Base-by-base conservation (phyloP, 2,888 invertebrate species). In the Catocala fraxini region DNA sequence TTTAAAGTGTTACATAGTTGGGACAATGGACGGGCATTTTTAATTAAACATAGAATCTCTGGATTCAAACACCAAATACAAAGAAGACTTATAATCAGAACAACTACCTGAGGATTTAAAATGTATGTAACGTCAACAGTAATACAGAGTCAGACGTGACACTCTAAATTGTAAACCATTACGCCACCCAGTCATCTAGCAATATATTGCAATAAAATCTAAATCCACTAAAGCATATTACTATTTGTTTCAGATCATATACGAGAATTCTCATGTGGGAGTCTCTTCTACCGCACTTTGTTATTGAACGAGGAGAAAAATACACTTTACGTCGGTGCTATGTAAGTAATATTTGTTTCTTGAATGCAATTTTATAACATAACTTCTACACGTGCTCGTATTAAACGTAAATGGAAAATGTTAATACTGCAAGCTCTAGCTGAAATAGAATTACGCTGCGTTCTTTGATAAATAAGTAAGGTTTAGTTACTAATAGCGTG, bases 271-370 rank as follows among this genome's bases (percentile, higher is more conserved):
- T 92, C 95, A 41, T 96, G 96, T 80, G 96, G 96, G 51, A 95
- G 92, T 74, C 91, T 95, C 66, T 95, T 95, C 86, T 96, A 96
- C 87, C 94, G 95, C 74, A 95, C 95, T 35, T 89, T 96, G 71
- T 94, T 95, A 84, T 87, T 95, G 85, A 95, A 95, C 79, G 93
- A 95, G 82, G 93, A 94, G 74, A 90, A 94, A 82, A 95, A 95
- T 79, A 93, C 94, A 69, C 94, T 96, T 81, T 96, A 95, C 82
- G 95, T 96, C 77, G 96, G 96, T 88, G 95, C 96, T 88, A 96
- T 96, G 96, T 95, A 89, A 95, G 95, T 95, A 83, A 39, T 63
- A 65, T 63, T 55, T 63, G 53, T 56, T 59, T 63, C 58, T 61
- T 56, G 49, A 57, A 59, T 71, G 61, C 70, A 63, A 61, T 65